Evolutionary conservation across 2,797 vertebrate genomes (phyloP), one percentile per base, ranked within the genome.

Genomic region (Cercopithecus mitis): DNA sequence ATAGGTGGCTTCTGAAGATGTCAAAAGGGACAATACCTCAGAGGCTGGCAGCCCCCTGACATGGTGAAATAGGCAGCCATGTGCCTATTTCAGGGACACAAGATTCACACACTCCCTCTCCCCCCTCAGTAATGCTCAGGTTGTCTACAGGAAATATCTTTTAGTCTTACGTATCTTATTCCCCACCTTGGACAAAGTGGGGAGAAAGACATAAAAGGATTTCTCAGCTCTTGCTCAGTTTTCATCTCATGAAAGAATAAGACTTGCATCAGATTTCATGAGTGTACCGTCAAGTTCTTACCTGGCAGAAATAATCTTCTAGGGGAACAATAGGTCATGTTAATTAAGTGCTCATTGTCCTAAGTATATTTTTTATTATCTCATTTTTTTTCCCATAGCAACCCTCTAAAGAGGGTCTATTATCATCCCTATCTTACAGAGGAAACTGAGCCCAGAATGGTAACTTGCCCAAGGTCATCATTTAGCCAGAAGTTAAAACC

Each of bases 231-330:
- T 64, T 86, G 27, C 24, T 95, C n/a, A n/a, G 57, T 72, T 84
- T 90, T 90, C 45, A 75, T 57, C 81, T 95, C 64, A 64, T 55
- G 76, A 77, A 88, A 90, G 45, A 92, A n/a, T 88, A 80, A 94
- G 64, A 73, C 24, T 47, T 58, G 45, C n/a, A 43, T 4, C 86
- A 50, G 64, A 84, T 90, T 70, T 52, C 52, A 17, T n/a, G 19
- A 58, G 14, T 73, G 7, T 52, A n/a, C 47, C n/a, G 14, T 30
- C 61, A 20, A 79, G 52, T 57, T 73, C 88, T 72, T 89, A 79
- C 27, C 67, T 76, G 41, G 64, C 22, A 86, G 91, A 90, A 77
- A 50, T 85, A 45, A 94, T 43, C 22, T 86, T 13, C 84, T 50
- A 12, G 8, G 39, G 30, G n/a, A 91, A 20, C 8, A 67, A 36